Conservation (phyloP, 2,888 invertebrate genomes). For the Cerastis leucographa region DNA sequence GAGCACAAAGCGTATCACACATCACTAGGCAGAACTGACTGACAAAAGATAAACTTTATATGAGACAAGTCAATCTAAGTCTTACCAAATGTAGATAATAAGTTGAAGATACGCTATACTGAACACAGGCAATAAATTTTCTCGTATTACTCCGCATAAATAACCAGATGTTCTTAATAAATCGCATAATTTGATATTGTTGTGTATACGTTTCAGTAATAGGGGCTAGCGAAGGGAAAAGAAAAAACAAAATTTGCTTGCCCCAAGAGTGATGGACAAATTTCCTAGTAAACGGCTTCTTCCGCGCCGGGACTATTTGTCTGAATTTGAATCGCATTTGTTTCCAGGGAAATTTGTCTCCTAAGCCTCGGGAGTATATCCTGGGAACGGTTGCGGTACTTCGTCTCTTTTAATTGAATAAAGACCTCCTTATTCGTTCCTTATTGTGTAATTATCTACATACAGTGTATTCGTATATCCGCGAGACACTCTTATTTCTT, state of each 20-base stretch:
- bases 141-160: conserved; percentile 45
- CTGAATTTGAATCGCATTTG: conserved; percentile 90
- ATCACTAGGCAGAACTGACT: conserved; percentile 39
- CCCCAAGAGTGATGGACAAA: conserved; percentile 89
- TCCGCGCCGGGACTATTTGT: conserved; percentile 90
- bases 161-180: conserved; percentile 61
- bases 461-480: conserved; percentile 59
- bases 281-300: conserved; percentile 89
- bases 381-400: conserved; percentile 80
- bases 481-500: conserved; percentile 67
- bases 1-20: conserved; percentile 47
- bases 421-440: conserved; percentile 77
- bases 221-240: conserved; percentile 78
- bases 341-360: conserved; percentile 89
- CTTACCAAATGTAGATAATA: conserved; percentile 45
- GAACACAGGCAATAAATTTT: conserved; percentile 39
- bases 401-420: conserved; percentile 87
- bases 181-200: conserved; percentile 61
- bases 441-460: conserved; percentile 77
- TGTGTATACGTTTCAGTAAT: conserved; percentile 67
- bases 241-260: conserved; percentile 85
- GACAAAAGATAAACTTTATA: conserved; percentile 53
- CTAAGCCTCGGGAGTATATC: conserved; percentile 85
- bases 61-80: conserved; percentile 39
- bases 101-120: conserved; percentile 34